A percentile compares a stretch with the other conserved stretches of the same genome.
These are phyloP conservation scores for Scomber scombrus DNA, from an alignment of 2,113 vertebrate species.

Conservation along the genomic window DNA sequence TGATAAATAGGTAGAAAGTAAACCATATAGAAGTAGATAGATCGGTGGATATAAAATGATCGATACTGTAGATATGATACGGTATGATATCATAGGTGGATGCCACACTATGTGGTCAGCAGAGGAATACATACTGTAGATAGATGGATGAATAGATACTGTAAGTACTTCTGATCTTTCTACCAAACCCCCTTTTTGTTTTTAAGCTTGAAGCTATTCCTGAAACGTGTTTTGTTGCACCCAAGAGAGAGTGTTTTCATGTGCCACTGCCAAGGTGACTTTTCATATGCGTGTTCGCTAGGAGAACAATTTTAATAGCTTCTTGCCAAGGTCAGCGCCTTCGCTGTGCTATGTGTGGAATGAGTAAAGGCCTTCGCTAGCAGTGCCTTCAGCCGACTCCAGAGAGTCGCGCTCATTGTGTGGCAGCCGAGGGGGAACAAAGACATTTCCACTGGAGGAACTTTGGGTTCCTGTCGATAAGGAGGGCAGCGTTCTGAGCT, in stretches of 20 bases:
- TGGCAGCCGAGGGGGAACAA: slow-evolving; percentile 82
- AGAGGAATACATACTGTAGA: neutral
- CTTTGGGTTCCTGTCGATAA: slow-evolving; percentile 89
- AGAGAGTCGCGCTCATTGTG: slow-evolving; percentile 85
- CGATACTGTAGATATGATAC: no score
- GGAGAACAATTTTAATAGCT: slow-evolving; percentile 71
- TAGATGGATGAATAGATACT: neutral
- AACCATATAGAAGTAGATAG: no score
- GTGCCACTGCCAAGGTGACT: slow-evolving; percentile 57
- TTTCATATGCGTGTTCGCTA: slow-evolving; percentile 13
- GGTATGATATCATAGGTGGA: neutral
- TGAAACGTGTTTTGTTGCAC: slow-evolving; percentile 38
- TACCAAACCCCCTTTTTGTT: slow-evolving; percentile 6
- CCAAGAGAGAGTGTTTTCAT: slow-evolving; percentile 27
- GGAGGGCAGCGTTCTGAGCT: slow-evolving; percentile 75
- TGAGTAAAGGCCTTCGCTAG: slow-evolving; percentile 71
- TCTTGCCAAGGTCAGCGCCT: slow-evolving; percentile 74
- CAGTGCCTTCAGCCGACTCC: slow-evolving; percentile 78
- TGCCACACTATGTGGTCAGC: neutral
- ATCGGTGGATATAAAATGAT: no score
- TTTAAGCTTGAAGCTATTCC: neutral
- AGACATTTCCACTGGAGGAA: slow-evolving; percentile 87
- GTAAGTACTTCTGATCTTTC: neutral
- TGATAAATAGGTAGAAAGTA: no score
- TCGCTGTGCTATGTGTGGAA: slow-evolving; percentile 72